phyloP scores from a whole-genome alignment of 2,888 invertebrate species.

The Blera fallax region DNA sequence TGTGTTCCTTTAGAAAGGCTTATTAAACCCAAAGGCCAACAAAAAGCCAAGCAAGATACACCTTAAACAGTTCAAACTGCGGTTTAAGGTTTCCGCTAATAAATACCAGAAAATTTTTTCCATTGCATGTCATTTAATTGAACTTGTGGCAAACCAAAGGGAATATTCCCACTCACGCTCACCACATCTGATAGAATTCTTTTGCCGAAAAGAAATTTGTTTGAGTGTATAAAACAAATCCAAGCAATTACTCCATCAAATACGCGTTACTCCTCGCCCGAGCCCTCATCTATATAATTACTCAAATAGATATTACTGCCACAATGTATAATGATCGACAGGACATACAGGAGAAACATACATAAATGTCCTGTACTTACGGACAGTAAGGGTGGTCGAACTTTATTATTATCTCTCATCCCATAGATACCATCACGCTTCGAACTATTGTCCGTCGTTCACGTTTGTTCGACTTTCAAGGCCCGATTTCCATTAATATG shows the following conservation, averaged over 20 bases:
- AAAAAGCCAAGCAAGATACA: too few species aligned
- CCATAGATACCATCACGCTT: constrained; percentile 4
- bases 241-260: constrained; percentile 57
- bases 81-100: too few species aligned
- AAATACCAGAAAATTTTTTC: too few species aligned
- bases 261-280: constrained; percentile 6
- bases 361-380: constrained; percentile 19
- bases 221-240: constrained; percentile 47
- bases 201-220: neutral
- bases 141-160: too few species aligned
- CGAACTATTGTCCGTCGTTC: constrained; percentile 25
- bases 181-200: neutral
- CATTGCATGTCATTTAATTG: too few species aligned
- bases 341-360: constrained; percentile 36
- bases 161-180: too few species aligned
- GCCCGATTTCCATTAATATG: constrained; percentile 72
- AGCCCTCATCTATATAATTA: constrained; percentile 49
- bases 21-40: too few species aligned
- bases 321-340: constrained; percentile 66
- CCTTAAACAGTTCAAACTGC: too few species aligned
- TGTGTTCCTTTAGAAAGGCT: too few species aligned
- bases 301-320: constrained; percentile 63
- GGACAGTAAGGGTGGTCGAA: constrained; percentile 48
- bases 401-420: constrained; percentile 58
- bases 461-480: constrained; percentile 60